A percentile compares a stretch with the other conserved stretches of the same genome.
These are phyloP conservation scores for Physocephala rufipes DNA, from an alignment of 2,888 invertebrate genomes.

Conservation along the genomic window DNA sequence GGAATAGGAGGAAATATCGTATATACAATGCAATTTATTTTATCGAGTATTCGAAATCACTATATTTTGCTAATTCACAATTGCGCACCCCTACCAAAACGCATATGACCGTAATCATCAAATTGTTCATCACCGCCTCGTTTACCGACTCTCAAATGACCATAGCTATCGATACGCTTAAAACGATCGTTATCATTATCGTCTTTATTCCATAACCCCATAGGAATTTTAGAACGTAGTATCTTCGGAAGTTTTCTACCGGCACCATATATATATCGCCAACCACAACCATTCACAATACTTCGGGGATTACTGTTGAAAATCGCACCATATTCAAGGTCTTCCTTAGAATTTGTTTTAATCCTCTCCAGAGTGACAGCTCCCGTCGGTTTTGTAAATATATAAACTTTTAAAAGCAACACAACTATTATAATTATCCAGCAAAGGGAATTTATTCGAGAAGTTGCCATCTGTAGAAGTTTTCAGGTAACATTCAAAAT, in stretches of 20 bases:
- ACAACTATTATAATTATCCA: not conserved
- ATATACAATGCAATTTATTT: no score
- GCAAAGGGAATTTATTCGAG: constrained; percentile 7
- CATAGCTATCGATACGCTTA: constrained; percentile 77
- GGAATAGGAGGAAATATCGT: no score
- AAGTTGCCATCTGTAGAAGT: constrained; percentile 21
- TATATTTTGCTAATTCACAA: not conserved
- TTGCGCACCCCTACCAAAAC: constrained; percentile 72
- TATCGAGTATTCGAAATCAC: no score
- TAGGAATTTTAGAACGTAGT: constrained; percentile 58
- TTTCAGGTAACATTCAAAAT: not conserved
- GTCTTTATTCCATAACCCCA: constrained; percentile 60
- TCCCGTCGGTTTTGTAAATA: not conserved
- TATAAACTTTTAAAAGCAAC: not conserved
- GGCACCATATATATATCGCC: constrained; percentile 51
- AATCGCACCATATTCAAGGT: constrained; percentile 30
- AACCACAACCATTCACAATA: constrained; percentile 47
- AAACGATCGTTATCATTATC: constrained; percentile 56
- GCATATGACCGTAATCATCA: constrained; percentile 79
- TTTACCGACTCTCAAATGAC: constrained; percentile 74
- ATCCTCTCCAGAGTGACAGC: constrained; percentile 9
- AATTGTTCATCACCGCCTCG: constrained; percentile 72
- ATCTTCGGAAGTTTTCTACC: constrained; percentile 51
- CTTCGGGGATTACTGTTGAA: constrained; percentile 15
- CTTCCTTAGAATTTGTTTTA: constrained; percentile 29